Conservation (phyloP, 2,888 invertebrate genomes). For the Xylocampa areola region DNA sequence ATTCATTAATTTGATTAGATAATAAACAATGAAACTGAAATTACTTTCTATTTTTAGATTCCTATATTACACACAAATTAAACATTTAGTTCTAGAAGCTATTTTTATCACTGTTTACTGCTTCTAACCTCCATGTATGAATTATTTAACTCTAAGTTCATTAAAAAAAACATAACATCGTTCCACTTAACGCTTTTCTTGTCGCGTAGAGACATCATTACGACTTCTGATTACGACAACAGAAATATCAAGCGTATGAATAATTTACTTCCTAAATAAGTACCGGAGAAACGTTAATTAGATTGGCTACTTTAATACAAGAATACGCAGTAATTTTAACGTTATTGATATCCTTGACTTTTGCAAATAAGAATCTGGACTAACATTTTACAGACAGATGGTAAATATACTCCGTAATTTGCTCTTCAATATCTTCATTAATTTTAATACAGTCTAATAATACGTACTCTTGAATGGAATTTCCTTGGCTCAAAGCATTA, state of each 20-base stretch:
- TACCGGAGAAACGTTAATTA: not conserved
- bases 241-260: slow-evolving; percentile 3
- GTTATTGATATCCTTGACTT: not conserved
- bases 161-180: slow-evolving; percentile 26
- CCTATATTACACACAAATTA: not conserved
- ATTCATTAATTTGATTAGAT: no score
- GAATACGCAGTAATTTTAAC: not conserved
- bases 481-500: slow-evolving; percentile 62
- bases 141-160: slow-evolving; percentile 5
- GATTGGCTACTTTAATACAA: no score
- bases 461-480: slow-evolving; percentile 57
- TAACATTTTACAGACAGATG: not conserved
- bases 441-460: slow-evolving; percentile 36
- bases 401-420: slow-evolving; percentile 4
- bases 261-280: not conserved
- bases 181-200: slow-evolving; percentile 36
- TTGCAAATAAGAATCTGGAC: not conserved
- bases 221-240: slow-evolving; percentile 6
- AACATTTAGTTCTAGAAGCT: not conserved
- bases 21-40: no score
- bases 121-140: not conserved
- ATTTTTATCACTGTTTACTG: not conserved
- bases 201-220: slow-evolving; percentile 11
- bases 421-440: slow-evolving; percentile 35
- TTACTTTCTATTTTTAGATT: no score